These are phyloP conservation scores for Babyrousa celebensis DNA, from an alignment of 2,797 vertebrate genomes.

Conservation along the genomic window DNA sequence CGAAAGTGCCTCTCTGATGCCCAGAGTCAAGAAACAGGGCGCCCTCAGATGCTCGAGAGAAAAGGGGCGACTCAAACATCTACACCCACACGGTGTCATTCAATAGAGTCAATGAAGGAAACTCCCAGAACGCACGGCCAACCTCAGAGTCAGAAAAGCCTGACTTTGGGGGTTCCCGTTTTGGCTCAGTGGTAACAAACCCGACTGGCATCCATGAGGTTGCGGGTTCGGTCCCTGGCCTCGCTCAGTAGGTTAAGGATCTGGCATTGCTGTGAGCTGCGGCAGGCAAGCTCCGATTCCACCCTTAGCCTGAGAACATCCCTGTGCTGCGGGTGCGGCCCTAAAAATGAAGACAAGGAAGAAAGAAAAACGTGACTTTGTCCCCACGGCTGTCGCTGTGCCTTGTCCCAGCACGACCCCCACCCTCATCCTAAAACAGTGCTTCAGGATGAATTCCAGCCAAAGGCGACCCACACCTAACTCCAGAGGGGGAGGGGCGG, in stretches of 20 bases:
- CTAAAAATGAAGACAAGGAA: no score
- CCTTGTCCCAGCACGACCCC: rapidly evolving
- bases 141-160: background rate
- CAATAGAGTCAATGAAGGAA: background rate
- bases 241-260: no score
- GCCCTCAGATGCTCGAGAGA: background rate
- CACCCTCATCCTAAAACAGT: background rate
- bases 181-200: no score
- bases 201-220: no score
- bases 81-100: background rate
- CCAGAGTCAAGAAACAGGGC: background rate
- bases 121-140: rapidly evolving
- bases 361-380: background rate
- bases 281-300: no score
- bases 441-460: rapidly evolving
- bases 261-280: no score
- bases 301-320: no score
- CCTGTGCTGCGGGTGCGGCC: no score
- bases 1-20: rapidly evolving
- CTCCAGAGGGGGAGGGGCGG: rapidly evolving
- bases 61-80: background rate
- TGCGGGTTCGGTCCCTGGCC: no score
- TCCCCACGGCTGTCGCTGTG: rapidly evolving
- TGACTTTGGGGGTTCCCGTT: no score
- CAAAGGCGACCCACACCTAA: rapidly evolving